phyloP scores from a whole-genome alignment of 2,797 vertebrate species.

The Aulostomus chinensis region DNA sequence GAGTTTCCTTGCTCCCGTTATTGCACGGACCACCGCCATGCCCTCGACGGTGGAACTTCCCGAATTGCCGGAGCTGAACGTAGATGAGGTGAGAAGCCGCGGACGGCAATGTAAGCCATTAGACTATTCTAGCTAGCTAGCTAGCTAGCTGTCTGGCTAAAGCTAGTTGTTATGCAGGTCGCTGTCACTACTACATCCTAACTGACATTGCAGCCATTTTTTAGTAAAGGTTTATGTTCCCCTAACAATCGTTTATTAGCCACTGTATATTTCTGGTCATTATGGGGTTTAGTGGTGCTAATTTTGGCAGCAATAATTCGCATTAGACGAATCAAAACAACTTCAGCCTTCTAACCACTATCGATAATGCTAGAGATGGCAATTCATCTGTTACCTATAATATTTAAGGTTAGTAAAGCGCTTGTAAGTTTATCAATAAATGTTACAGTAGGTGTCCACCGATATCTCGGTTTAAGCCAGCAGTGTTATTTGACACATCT shows the following conservation, averaged over 20 bases:
- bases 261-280: background rate
- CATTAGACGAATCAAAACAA: background rate
- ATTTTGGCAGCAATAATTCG: too few species aligned
- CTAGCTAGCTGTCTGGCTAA: conserved; percentile 32
- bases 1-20: conserved; percentile 11
- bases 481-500: conserved; percentile 1
- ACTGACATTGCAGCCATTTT: background rate
- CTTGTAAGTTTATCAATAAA: too few species aligned
- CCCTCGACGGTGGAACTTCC: conserved; percentile 81
- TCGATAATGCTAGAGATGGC: too few species aligned
- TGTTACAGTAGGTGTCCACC: too few species aligned
- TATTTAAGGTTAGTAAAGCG: too few species aligned
- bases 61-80: conserved; percentile 84
- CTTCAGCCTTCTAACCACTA: too few species aligned
- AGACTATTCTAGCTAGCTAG: conserved; percentile 34
- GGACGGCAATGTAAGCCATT: background rate
- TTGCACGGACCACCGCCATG: conserved; percentile 72
- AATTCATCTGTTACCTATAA: too few species aligned
- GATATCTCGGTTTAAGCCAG: too few species aligned
- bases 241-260: background rate
- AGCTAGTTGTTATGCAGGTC: too few species aligned
- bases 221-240: too few species aligned
- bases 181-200: too few species aligned
- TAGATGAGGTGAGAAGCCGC: conserved; percentile 85
- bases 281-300: too few species aligned